Percentiles rank a stretch among this genome's conserved stretches.
These are phyloP conservation scores for Drosophila chauvacae DNA, from an alignment of 1,140 invertebrate species.

Conservation along the genomic window DNA sequence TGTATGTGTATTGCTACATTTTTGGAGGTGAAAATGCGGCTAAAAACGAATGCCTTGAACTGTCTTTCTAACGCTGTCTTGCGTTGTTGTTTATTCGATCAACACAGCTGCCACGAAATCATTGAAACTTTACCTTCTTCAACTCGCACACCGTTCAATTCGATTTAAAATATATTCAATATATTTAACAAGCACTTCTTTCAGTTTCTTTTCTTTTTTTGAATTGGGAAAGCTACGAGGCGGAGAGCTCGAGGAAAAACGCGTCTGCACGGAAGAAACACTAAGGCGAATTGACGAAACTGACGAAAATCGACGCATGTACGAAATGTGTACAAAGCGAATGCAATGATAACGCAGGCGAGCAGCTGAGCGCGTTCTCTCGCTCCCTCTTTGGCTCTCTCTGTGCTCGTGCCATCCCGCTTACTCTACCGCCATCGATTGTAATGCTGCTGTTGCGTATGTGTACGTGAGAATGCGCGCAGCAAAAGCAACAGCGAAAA, in stretches of 20 bases:
- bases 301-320: slow-evolving; percentile 53
- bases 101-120: slow-evolving; percentile 22
- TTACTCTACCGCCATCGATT: not conserved
- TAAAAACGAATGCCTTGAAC: slow-evolving; percentile 5
- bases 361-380: slow-evolving; percentile 62
- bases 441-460: slow-evolving; percentile 32
- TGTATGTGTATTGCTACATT: slow-evolving; percentile 3
- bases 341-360: slow-evolving; percentile 74
- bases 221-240: slow-evolving; percentile 20
- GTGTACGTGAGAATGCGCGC: slow-evolving; percentile 73
- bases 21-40: slow-evolving; percentile 37
- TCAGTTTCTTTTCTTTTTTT: slow-evolving; percentile 3
- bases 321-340: slow-evolving; percentile 72
- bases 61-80: not conserved
- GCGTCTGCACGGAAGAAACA: slow-evolving; percentile 75
- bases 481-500: slow-evolving; percentile 73
- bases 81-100: slow-evolving; percentile 14
- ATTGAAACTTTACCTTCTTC: slow-evolving; percentile 25
- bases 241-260: slow-evolving; percentile 53
- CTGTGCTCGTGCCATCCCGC: slow-evolving; percentile 13
- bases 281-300: slow-evolving; percentile 70
- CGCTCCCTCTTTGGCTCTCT: slow-evolving; percentile 25
- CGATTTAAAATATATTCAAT: slow-evolving; percentile 3
- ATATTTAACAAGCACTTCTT: slow-evolving; percentile 7
- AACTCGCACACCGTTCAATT: slow-evolving; percentile 15